Evolutionary conservation across 2,888 invertebrate species (phyloP).

Genomic region (Frankliniella intonsa): DNA sequence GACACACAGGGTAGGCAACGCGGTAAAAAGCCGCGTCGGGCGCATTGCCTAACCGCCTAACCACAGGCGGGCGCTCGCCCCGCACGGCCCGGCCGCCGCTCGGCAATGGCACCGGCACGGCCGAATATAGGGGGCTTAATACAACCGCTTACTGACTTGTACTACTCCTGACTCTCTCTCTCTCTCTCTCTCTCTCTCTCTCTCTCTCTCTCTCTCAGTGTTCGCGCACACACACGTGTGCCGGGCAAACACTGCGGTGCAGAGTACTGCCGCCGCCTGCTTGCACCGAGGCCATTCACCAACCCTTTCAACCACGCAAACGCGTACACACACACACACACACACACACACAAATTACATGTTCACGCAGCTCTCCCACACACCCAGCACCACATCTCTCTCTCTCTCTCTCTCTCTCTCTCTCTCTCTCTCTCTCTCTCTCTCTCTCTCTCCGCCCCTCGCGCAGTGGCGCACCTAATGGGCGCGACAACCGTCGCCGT

Average conservation of each 20-base stretch:
- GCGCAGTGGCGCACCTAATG: background rate
- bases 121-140: no score
- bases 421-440: slow-evolving; percentile 18
- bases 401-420: slow-evolving; percentile 14
- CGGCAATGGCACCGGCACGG: no score
- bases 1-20: no score
- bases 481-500: no score
- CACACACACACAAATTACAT: background rate
- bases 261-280: background rate
- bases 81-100: no score
- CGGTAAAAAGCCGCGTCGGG: no score
- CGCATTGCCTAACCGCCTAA: no score
- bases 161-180: no score
- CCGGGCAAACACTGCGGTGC: background rate
- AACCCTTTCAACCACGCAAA: background rate
- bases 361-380: background rate
- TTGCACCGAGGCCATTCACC: background rate
- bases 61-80: no score
- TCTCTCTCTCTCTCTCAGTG: background rate
- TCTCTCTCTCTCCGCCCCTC: background rate
- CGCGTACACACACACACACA: background rate
- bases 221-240: background rate
- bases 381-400: background rate
- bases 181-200: background rate
- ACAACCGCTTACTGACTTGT: no score